phyloP scores from a whole-genome alignment of 2,797 vertebrate genomes.

The Etheostoma nigrum region DNA sequence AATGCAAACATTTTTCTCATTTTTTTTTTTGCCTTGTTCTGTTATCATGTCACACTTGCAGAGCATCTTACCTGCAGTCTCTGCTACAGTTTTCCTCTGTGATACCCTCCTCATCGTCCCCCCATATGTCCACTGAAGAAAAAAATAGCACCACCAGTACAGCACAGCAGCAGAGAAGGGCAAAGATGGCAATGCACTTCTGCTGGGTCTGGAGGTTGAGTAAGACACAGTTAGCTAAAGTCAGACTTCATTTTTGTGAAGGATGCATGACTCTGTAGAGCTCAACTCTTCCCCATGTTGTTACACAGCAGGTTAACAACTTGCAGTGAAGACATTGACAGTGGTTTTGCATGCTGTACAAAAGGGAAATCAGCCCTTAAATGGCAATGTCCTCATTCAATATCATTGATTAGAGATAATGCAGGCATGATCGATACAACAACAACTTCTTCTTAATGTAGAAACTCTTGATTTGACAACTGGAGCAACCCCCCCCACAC shows the following conservation, averaged over 20 bases:
- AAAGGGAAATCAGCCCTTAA: slow-evolving; percentile 38
- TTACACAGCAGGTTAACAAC: not conserved
- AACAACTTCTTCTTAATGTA: slow-evolving; percentile 25
- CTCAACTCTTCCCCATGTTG: not conserved
- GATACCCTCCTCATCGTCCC: slow-evolving; percentile 92
- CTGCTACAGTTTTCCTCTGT: slow-evolving; percentile 94
- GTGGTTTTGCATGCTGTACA: slow-evolving; percentile 9
- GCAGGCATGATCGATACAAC: slow-evolving; percentile 47
- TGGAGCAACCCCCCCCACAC: not conserved
- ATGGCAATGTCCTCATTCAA: slow-evolving; percentile 48
- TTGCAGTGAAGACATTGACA: slow-evolving; percentile 10
- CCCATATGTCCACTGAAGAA: slow-evolving; percentile 94
- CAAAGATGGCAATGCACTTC: slow-evolving; percentile 95
- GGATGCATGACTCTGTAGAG: not conserved
- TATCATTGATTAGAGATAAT: slow-evolving; percentile 46
- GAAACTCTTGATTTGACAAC: slow-evolving; percentile 35
- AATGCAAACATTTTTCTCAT: not conserved
- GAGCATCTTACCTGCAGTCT: slow-evolving; percentile 89
- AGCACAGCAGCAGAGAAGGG: slow-evolving; percentile 93
- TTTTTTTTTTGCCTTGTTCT: not conserved
- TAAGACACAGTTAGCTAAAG: slow-evolving; percentile 13
- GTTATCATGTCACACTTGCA: not conserved
- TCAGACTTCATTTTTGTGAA: not conserved
- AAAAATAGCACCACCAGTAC: slow-evolving; percentile 93
- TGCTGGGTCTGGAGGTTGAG: slow-evolving; percentile 91